A percentile compares a stretch with the other conserved stretches of the same genome.
These are phyloP conservation scores for Pseudomugil gertrudae DNA, from an alignment of 2,797 vertebrate genomes.

Conservation along the genomic window DNA sequence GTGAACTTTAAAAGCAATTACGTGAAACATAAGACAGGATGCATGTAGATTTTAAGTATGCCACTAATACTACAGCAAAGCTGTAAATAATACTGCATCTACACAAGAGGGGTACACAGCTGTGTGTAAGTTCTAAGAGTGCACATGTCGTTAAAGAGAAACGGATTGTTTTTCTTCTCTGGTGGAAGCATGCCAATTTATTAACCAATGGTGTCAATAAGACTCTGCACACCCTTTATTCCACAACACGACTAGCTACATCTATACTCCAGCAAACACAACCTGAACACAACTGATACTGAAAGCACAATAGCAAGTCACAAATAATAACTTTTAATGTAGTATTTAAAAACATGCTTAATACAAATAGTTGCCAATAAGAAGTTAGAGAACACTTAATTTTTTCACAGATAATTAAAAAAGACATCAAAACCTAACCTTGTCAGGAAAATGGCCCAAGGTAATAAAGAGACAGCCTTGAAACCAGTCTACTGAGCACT, in stretches of 20 bases:
- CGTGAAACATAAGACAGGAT: constrained; percentile 31
- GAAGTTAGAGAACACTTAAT: constrained; percentile 27
- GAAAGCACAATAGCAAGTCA: not conserved
- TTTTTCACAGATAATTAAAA: constrained; percentile 55
- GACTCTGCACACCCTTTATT: constrained; percentile 27
- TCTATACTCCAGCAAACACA: not conserved
- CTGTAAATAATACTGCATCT: constrained; percentile 27
- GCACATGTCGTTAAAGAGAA: constrained; percentile 31
- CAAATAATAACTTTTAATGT: constrained; percentile 12
- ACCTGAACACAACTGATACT: not conserved
- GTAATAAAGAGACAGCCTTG: constrained; percentile 38
- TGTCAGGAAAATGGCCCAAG: constrained; percentile 41
- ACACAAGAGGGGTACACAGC: constrained; percentile 4
- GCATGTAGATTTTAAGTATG: constrained; percentile 17
- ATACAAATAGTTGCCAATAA: constrained; percentile 42
- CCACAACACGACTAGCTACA: constrained; percentile 2
- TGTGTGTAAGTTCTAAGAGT: constrained; percentile 25
- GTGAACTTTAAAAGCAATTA: constrained; percentile 28
- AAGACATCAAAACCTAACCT: constrained; percentile 49
- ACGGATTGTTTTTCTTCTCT: constrained; percentile 23
- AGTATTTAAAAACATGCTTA: constrained; percentile 25
- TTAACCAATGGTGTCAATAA: constrained; percentile 5
- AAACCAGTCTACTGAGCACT: constrained; percentile 47
- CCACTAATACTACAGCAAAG: constrained; percentile 24
- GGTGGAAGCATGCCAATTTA: constrained; percentile 7